A percentile compares a stretch with the other conserved stretches of the same genome.
These are phyloP conservation scores for Hypercompe scribonia DNA, from an alignment of 2,888 invertebrate genomes.

Conservation along the genomic window DNA sequence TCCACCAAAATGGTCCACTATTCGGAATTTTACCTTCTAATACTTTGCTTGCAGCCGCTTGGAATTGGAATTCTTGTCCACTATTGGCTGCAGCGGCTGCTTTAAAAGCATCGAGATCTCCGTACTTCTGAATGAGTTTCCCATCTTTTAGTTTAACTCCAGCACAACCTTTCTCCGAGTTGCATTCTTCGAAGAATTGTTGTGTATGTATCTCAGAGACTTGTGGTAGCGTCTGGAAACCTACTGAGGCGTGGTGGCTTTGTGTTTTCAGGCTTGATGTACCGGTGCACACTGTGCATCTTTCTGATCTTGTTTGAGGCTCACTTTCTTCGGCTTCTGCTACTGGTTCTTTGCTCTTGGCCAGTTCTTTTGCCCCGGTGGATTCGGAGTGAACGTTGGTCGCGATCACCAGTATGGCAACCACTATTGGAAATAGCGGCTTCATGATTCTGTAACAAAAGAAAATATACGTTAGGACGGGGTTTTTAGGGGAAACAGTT, in stretches of 20 bases:
- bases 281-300: constrained; percentile 72
- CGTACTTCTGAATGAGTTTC: constrained; percentile 73
- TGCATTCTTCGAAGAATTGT: constrained; percentile 78
- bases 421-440: constrained; percentile 80
- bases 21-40: constrained; percentile 67
- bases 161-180: constrained; percentile 79
- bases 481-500: neutral
- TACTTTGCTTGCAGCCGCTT: constrained; percentile 68
- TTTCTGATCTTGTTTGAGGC: constrained; percentile 68
- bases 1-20: constrained; percentile 88
- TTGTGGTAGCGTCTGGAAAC: constrained; percentile 66
- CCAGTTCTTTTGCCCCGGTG: constrained; percentile 70
- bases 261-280: constrained; percentile 66
- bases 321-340: constrained; percentile 71
- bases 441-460: constrained; percentile 82
- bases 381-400: constrained; percentile 71
- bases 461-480: constrained; percentile 18
- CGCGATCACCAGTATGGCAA: constrained; percentile 71
- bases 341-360: constrained; percentile 66
- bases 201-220: constrained; percentile 75
- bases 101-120: constrained; percentile 74
- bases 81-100: constrained; percentile 67
- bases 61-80: constrained; percentile 75
- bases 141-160: constrained; percentile 83
- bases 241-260: constrained; percentile 67